Percentiles rank a stretch among this genome's conserved stretches.
Evolutionary conservation across 2,888 invertebrate species (phyloP).

Genomic region (Melinaea menophilus): DNA sequence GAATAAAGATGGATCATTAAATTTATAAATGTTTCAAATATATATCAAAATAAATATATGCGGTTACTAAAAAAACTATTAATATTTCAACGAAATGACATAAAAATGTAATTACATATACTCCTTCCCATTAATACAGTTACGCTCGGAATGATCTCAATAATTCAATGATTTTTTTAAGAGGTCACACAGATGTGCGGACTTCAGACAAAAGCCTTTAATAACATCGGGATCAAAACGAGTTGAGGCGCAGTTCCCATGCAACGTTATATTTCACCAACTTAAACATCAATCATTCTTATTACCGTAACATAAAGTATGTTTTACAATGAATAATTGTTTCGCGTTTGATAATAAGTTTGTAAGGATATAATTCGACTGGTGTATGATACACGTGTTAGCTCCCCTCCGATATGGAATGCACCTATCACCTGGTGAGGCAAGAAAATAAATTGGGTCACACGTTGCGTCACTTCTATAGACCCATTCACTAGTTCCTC

Average conservation of each 20-base stretch:
- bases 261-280: constrained; percentile 30
- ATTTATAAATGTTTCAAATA: too few relatives aligned
- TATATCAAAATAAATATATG: too few relatives aligned
- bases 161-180: constrained; percentile 49
- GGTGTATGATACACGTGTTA: constrained; percentile 60
- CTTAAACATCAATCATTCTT: not conserved
- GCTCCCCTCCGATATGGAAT: constrained; percentile 54
- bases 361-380: constrained; percentile 43
- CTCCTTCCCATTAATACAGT: constrained; percentile 30
- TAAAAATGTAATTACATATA: constrained; percentile 7
- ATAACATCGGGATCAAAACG: constrained; percentile 54
- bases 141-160: constrained; percentile 36
- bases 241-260: constrained; percentile 57
- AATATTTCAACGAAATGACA: not conserved
- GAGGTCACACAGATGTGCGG: constrained; percentile 59
- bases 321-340: constrained; percentile 13
- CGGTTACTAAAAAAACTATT: too few relatives aligned
- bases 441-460: constrained; percentile 64
- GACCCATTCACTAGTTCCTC: constrained; percentile 40
- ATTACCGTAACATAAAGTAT: constrained; percentile 4
- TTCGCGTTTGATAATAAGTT: constrained; percentile 23
- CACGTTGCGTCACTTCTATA: constrained; percentile 54
- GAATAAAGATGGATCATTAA: not conserved
- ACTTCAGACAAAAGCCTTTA: constrained; percentile 59
- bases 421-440: constrained; percentile 69